Conservation (phyloP, 2,113 vertebrate genomes). For the Tilapia sparmanii region DNA sequence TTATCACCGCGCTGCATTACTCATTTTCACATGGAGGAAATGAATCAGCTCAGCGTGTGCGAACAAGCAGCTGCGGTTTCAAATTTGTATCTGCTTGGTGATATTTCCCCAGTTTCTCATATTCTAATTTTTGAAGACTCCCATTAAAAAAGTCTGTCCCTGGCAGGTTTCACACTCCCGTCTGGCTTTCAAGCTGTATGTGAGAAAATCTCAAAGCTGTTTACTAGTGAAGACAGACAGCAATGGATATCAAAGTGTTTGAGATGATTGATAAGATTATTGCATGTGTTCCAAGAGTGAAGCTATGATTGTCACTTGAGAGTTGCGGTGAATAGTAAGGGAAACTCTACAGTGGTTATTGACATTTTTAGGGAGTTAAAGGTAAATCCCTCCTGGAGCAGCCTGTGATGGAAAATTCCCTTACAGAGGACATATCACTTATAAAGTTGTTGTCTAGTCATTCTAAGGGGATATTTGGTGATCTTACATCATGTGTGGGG, state of each 20-base stretch:
- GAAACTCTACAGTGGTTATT: background rate
- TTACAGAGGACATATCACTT: background rate
- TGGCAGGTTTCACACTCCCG: background rate
- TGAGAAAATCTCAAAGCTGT: conserved; percentile 36
- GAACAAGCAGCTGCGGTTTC: conserved; percentile 29
- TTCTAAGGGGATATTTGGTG: background rate
- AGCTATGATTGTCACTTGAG: background rate
- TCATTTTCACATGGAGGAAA: conserved; percentile 5
- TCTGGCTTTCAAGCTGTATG: conserved; percentile 9
- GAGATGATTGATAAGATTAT: conserved; percentile 45
- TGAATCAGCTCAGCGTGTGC: conserved; percentile 1
- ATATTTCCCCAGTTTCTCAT: conserved; percentile 21
- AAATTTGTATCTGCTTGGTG: conserved; percentile 16
- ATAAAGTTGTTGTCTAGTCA: background rate
- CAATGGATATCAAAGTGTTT: conserved; percentile 23
- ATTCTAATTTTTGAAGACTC: conserved; percentile 6
- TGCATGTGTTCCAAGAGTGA: conserved; percentile 8
- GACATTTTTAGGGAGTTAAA: background rate
- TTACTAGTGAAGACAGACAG: conserved; percentile 27
- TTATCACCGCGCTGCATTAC: background rate
- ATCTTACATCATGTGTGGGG: background rate
- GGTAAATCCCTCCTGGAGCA: background rate
- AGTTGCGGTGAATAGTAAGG: background rate
- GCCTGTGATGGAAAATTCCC: background rate
- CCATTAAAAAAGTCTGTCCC: conserved; percentile 35